A percentile compares a stretch with the other conserved stretches of the same genome.
These are phyloP conservation scores for Pseudomyrmex pallidus DNA, from an alignment of 1,140 invertebrate genomes.

Conservation along the genomic window DNA sequence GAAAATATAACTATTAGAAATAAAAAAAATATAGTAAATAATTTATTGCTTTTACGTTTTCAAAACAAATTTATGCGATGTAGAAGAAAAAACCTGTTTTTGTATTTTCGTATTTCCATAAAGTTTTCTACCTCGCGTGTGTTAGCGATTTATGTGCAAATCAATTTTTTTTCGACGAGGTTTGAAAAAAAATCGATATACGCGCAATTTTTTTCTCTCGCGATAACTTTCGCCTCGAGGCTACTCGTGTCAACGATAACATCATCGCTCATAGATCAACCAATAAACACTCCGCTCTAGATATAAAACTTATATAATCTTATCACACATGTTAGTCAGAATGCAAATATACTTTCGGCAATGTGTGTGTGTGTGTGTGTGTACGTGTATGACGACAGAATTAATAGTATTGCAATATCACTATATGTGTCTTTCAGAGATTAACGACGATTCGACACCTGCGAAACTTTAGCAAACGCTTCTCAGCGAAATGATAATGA, in stretches of 20 bases:
- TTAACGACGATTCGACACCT: constrained; percentile 18
- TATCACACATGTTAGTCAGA: constrained; percentile 69
- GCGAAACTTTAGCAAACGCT: background rate
- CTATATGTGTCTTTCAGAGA: constrained; percentile 16
- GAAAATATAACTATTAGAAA: no score
- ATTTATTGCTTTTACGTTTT: no score
- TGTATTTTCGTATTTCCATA: no score
- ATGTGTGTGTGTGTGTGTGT: constrained; percentile 15
- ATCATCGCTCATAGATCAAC: constrained; percentile 53
- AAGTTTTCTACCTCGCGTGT: background rate
- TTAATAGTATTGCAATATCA: constrained; percentile 45
- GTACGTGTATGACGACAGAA: constrained; percentile 3
- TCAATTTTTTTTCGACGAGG: background rate
- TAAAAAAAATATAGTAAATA: no score
- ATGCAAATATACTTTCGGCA: constrained; percentile 53
- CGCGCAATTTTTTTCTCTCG: background rate
- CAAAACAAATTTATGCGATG: no score
- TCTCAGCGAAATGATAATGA: background rate
- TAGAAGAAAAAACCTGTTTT: no score
- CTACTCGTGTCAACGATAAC: constrained; percentile 28
- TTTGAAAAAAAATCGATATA: constrained; percentile 3
- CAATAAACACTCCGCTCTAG: constrained; percentile 53
- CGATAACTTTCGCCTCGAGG: background rate
- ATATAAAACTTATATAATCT: constrained; percentile 64
- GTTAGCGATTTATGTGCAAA: no score